A percentile compares a stretch with the other conserved stretches of the same genome.
Conservation (phyloP, 2,888 invertebrate species). For the Pterostichus niger region DNA sequence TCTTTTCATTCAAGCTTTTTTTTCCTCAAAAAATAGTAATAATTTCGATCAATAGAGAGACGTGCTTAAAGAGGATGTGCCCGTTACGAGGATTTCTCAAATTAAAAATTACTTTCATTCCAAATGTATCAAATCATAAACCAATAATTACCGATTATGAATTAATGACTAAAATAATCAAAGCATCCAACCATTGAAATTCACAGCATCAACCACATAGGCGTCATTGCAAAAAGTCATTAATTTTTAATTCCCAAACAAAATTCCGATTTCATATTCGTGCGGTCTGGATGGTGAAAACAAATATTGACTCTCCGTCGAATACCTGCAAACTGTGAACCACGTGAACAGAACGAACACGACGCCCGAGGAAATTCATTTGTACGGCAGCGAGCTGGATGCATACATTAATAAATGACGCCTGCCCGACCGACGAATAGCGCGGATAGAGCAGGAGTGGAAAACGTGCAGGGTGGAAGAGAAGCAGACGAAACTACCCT, state of each 20-base stretch:
- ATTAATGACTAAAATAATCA: constrained; percentile 1
- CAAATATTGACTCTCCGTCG: constrained; percentile 31
- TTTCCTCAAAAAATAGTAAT: no score
- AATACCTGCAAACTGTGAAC: constrained; percentile 36
- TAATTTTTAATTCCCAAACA: constrained; percentile 46
- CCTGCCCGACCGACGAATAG: not conserved
- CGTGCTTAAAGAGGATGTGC: no score
- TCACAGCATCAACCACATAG: constrained; percentile 5
- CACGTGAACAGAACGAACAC: constrained; percentile 20
- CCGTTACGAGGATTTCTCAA: not conserved
- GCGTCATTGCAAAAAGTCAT: constrained; percentile 23
- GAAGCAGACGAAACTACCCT: constrained; percentile 22
- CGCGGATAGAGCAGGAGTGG: not conserved
- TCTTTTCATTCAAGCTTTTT: no score
- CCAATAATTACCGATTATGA: constrained; percentile 12
- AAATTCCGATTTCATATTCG: constrained; percentile 39
- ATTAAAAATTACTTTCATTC: not conserved
- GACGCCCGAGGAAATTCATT: constrained; percentile 45
- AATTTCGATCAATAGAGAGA: no score
- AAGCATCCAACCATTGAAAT: not conserved
- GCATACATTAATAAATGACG: constrained; percentile 48
- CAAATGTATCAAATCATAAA: constrained; percentile 1
- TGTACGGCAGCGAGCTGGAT: constrained; percentile 30
- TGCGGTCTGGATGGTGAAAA: constrained; percentile 1
- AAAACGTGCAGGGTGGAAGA: no score